Evolutionary conservation across 2,888 invertebrate species (phyloP).

Genomic region (Chloroclysta siterata): DNA sequence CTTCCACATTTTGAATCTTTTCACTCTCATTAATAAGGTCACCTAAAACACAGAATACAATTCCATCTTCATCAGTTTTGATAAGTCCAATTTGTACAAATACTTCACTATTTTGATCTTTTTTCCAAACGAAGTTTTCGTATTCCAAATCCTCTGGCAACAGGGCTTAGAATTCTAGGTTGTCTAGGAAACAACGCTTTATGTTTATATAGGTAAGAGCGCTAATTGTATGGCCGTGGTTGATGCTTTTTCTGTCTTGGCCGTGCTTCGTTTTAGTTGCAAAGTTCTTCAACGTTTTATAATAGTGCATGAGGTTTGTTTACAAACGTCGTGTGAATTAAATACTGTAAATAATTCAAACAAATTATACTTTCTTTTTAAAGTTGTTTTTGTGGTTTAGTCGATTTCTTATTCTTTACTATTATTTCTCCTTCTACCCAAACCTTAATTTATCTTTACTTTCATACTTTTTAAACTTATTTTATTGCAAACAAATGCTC

Average conservation of each 20-base stretch:
- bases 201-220: slow-evolving; percentile 56
- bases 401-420: not conserved
- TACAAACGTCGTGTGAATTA: slow-evolving; percentile 25
- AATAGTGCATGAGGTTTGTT: slow-evolving; percentile 67
- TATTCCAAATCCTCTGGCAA: slow-evolving; percentile 75
- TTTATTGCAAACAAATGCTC: slow-evolving; percentile 21
- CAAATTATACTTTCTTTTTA: slow-evolving; percentile 14
- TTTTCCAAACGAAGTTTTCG: slow-evolving; percentile 45
- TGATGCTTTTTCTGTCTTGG: slow-evolving; percentile 80
- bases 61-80: slow-evolving; percentile 41
- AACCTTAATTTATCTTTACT: not conserved
- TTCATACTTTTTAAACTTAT: slow-evolving; percentile 11
- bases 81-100: slow-evolving; percentile 40
- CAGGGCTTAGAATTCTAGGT: slow-evolving; percentile 75
- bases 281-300: slow-evolving; percentile 39
- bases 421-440: not conserved
- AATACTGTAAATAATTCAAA: slow-evolving; percentile 21
- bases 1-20: slow-evolving; percentile 60
- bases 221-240: slow-evolving; percentile 72
- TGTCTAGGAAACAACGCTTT: slow-evolving; percentile 56
- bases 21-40: slow-evolving; percentile 54
- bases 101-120: slow-evolving; percentile 41
- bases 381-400: slow-evolving; percentile 22
- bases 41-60: slow-evolving; percentile 46
- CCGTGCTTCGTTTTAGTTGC: slow-evolving; percentile 78